These are phyloP conservation scores for Polypterus senegalus DNA, from an alignment of 2,113 vertebrate species.

Conservation along the genomic window DNA sequence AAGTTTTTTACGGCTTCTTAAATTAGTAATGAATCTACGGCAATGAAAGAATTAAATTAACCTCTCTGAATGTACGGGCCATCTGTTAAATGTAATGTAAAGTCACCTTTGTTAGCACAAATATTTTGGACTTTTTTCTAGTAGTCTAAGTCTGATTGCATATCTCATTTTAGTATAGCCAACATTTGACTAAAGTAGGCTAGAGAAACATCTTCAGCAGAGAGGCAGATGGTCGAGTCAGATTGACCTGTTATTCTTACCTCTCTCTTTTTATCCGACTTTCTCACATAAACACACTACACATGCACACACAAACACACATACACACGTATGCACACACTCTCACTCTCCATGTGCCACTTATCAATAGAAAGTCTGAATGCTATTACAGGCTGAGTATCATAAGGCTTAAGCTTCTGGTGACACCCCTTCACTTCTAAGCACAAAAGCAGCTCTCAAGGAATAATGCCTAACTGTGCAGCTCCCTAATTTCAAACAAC, in stretches of 20 bases:
- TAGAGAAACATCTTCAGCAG: constrained; percentile 2
- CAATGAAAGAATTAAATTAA: no score
- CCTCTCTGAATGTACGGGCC: no score
- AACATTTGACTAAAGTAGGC: neutral
- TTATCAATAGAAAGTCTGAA: constrained; percentile 4
- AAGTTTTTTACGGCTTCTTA: no score
- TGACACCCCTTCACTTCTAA: constrained; percentile 22
- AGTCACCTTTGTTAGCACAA: no score
- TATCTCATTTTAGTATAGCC: neutral
- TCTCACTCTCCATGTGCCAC: constrained; percentile 12
- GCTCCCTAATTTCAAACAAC: constrained; percentile 21
- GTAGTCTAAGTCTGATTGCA: neutral
- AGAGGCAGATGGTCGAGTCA: constrained; percentile 4
- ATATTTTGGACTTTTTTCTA: neutral
- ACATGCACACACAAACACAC: constrained; percentile 10
- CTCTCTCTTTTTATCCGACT: constrained; percentile 2
- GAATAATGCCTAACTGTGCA: constrained; percentile 11
- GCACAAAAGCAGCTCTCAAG: constrained; percentile 18
- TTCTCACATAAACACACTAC: constrained; percentile 4
- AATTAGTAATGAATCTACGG: no score
- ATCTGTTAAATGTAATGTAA: no score
- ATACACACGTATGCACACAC: constrained; percentile 7
- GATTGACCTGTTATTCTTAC: constrained; percentile 1
- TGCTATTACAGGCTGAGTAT: constrained; percentile 10
- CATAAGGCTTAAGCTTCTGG: constrained; percentile 20